Percentiles rank a stretch among this genome's conserved stretches.
phyloP scores from a whole-genome alignment of 2,888 invertebrate genomes.

The Tetramorium bicarinatum region DNA sequence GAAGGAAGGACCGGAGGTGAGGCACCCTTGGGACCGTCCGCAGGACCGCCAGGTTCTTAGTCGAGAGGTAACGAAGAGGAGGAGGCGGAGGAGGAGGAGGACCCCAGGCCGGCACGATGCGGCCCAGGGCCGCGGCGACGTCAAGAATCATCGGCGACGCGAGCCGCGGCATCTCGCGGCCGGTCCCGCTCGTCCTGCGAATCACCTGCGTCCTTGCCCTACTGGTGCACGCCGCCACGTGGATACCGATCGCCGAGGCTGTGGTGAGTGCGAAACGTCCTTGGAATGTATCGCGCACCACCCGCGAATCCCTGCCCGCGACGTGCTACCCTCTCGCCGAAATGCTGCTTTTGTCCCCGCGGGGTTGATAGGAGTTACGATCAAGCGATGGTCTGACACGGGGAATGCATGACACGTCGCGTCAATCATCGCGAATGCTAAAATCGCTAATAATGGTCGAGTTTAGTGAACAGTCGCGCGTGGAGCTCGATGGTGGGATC shows the following conservation, averaged over 20 bases:
- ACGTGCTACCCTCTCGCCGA: not conserved
- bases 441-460: not conserved
- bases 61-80: conserved; percentile 25
- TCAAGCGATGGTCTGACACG: conserved; percentile 28
- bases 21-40: conserved; percentile 18
- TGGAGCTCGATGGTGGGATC: conserved; percentile 10
- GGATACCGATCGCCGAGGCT: conserved; percentile 75
- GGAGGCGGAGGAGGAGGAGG: conserved; percentile 61
- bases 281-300: conserved; percentile 57
- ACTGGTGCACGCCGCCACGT: conserved; percentile 67
- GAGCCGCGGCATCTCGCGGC: conserved; percentile 57
- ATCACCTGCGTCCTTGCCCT: conserved; percentile 75
- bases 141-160: conserved; percentile 65
- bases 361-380: conserved; percentile 24
- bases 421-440: not conserved
- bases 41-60: conserved; percentile 16
- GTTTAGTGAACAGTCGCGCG: conserved; percentile 18
- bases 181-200: conserved; percentile 66
- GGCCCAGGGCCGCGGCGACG: conserved; percentile 74
- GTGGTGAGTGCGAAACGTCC: conserved; percentile 78
- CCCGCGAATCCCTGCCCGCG: not conserved
- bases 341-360: not conserved
- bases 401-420: conserved; percentile 38
- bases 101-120: conserved; percentile 65
- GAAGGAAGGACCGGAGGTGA: conserved; percentile 7